Evolutionary conservation across 2,113 vertebrate species (phyloP).

Genomic region (Pachypanchax playfairii): DNA sequence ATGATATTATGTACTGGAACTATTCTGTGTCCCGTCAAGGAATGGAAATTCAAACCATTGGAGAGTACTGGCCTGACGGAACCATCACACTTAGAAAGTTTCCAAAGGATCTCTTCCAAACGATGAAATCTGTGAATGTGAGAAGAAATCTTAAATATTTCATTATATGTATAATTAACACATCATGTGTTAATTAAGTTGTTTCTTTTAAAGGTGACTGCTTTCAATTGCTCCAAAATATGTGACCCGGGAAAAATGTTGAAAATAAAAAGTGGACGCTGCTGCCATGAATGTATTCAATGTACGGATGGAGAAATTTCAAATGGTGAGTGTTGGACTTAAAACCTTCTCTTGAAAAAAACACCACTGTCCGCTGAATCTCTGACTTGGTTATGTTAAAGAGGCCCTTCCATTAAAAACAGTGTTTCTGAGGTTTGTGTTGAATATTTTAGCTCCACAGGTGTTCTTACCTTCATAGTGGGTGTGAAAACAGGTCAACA

Average conservation of each 20-base stretch:
- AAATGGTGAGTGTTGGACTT: conserved; percentile 41
- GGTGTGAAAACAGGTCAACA: too few relatives aligned
- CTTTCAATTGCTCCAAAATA: conserved; percentile 60
- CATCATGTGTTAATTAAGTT: background rate
- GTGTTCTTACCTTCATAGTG: too few relatives aligned
- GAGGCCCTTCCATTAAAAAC: too few relatives aligned
- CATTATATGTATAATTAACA: background rate
- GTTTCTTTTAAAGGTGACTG: conserved; percentile 26
- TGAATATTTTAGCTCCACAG: too few relatives aligned
- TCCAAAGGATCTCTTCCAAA: background rate
- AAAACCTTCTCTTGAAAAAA: too few relatives aligned
- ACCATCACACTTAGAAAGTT: conserved; percentile 2
- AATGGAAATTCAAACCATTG: conserved; percentile 18
- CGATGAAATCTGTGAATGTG: conserved; percentile 18
- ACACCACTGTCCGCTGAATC: too few relatives aligned
- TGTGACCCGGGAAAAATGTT: conserved; percentile 51
- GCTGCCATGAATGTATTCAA: conserved; percentile 45
- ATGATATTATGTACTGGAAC: conserved; percentile 62
- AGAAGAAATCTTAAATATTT: background rate
- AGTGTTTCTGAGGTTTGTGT: too few relatives aligned
- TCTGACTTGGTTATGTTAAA: too few relatives aligned
- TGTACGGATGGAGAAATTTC: conserved; percentile 44
- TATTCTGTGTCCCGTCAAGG: background rate
- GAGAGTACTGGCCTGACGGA: conserved; percentile 43
- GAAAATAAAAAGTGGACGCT: background rate